These are phyloP conservation scores for Phrynosoma platyrhinos DNA, from an alignment of 2,113 vertebrate species.

Conservation along the genomic window DNA sequence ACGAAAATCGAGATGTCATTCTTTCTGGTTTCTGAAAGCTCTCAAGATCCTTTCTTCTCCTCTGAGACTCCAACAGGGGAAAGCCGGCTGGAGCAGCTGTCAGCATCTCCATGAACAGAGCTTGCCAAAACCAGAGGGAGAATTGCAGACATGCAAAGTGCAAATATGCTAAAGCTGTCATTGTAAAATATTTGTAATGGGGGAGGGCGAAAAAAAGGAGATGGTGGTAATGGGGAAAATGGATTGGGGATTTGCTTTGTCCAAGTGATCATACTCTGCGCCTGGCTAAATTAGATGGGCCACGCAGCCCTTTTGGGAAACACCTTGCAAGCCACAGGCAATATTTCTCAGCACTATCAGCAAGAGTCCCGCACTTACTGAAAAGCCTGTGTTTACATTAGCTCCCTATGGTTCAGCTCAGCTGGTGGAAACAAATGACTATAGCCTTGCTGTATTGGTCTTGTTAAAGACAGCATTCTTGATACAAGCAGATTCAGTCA, in stretches of 20 bases:
- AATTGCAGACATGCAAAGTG: background rate
- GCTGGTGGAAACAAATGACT: fast-evolving
- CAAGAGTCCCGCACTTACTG: fast-evolving
- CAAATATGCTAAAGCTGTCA: background rate
- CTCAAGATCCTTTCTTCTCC: background rate
- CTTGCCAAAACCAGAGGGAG: conserved; percentile 22
- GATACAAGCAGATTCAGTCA: too few relatives aligned
- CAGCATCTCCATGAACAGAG: background rate
- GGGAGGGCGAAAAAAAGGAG: too few relatives aligned
- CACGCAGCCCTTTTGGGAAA: background rate
- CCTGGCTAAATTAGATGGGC: background rate
- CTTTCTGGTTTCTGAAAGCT: background rate
- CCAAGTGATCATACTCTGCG: fast-evolving
- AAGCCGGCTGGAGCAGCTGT: conserved; percentile 26
- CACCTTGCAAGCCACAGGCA: background rate
- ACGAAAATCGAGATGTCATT: background rate
- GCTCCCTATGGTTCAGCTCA: fast-evolving
- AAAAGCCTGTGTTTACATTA: fast-evolving
- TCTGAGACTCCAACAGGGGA: background rate
- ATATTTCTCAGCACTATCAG: background rate
- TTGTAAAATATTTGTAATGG: background rate
- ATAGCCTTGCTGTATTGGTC: fast-evolving
- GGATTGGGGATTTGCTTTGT: background rate
- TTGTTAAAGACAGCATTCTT: background rate
- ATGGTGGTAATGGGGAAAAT: background rate